Evolutionary conservation across 2,113 vertebrate genomes (phyloP).

Genomic region (Fregata magnificens): DNA sequence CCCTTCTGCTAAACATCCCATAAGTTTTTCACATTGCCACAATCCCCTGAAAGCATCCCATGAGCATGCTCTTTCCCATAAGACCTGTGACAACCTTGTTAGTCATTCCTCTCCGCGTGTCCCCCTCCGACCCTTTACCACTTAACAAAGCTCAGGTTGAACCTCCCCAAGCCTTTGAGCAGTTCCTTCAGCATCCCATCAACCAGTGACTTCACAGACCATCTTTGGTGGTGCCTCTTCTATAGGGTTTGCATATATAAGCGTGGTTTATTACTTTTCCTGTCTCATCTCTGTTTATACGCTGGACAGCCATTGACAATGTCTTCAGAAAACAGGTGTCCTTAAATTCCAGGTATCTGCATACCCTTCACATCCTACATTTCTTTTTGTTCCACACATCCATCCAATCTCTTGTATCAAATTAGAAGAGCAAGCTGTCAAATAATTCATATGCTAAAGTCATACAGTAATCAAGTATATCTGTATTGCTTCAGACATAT

Average conservation of each 20-base stretch:
- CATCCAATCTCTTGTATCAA: not conserved
- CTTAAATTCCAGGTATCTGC: not conserved
- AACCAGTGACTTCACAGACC: not conserved
- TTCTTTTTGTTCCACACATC: not conserved
- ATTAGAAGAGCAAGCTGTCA: not conserved
- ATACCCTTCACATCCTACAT: not conserved
- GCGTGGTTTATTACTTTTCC: not conserved
- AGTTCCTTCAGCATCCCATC: not conserved
- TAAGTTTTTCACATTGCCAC: not conserved
- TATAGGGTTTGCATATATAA: fast-evolving
- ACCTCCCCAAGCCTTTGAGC: not conserved
- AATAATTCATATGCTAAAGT: not conserved
- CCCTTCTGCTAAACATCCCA: not conserved
- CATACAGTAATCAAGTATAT: not conserved
- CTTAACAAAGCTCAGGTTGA: not conserved
- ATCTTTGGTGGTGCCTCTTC: not conserved
- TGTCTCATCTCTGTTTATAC: not conserved
- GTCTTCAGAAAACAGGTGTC: not conserved
- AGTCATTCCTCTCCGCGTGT: not conserved
- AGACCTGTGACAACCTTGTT: not conserved
- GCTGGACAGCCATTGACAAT: not conserved
- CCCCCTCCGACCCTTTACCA: fast-evolving
- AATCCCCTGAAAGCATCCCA: not conserved
- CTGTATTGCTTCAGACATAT: not conserved
- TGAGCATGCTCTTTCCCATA: not conserved